Percentiles rank a stretch among this genome's conserved stretches.
Conservation (phyloP, 2,797 vertebrate genomes). For the Fistularia tabacaria region DNA sequence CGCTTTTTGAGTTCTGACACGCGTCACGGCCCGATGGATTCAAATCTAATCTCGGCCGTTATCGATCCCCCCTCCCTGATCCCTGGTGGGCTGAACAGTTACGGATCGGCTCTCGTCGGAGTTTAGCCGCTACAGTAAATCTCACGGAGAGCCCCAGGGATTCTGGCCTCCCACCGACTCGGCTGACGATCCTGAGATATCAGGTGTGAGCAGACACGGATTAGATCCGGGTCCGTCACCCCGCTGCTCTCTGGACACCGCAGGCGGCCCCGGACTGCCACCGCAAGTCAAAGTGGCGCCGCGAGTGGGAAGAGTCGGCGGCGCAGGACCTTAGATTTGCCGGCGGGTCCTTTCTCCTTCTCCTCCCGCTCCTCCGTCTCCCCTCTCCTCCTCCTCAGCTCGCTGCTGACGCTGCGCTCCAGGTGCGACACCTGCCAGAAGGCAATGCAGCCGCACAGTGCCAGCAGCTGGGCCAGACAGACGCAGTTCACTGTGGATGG, state of each 20-base stretch:
- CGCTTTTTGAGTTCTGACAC: too few species aligned
- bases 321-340: constrained; percentile 68
- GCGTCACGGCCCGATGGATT: too few species aligned
- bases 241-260: too few species aligned
- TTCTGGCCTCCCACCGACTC: constrained; percentile 7
- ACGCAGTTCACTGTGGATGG: constrained; percentile 74
- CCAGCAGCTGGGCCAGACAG: constrained; percentile 83
- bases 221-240: too few species aligned
- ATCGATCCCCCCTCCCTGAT: constrained; percentile 23
- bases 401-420: constrained; percentile 86
- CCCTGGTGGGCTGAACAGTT: constrained; percentile 37
- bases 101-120: constrained; percentile 31
- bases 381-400: constrained; percentile 85
- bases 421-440: constrained; percentile 90
- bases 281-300: too few species aligned
- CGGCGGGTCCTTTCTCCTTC: constrained; percentile 69
- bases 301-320: too few species aligned
- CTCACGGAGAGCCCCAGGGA: constrained; percentile 31
- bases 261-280: too few species aligned
- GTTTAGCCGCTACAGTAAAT: constrained; percentile 17
- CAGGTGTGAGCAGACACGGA: background rate
- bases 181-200: constrained; percentile 12
- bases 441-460: constrained; percentile 87
- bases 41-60: background rate
- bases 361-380: constrained; percentile 82